Evolutionary conservation across 2,888 invertebrate species (phyloP).

Genomic region (Escarpia spicata): DNA sequence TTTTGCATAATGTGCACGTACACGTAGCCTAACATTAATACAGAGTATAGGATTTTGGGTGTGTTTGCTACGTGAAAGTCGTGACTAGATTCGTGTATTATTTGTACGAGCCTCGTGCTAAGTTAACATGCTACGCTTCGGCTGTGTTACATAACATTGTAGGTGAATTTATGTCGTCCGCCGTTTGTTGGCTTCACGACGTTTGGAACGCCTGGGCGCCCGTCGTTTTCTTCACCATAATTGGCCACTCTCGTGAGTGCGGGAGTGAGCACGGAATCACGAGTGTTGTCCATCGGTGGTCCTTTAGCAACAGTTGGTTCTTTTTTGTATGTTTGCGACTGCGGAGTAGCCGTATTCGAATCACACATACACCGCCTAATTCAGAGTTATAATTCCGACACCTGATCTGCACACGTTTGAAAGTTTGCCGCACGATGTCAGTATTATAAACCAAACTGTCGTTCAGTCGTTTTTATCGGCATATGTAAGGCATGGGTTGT

Average conservation of each 20-base stretch:
- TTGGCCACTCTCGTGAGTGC: background rate
- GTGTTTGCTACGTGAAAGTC: constrained; percentile 11
- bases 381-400: background rate
- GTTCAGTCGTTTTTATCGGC: constrained; percentile 2
- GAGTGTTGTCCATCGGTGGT: background rate
- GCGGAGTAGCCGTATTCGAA: background rate
- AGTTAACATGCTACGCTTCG: background rate
- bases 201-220: background rate
- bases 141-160: background rate
- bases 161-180: background rate
- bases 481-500: background rate
- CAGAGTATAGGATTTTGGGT: constrained; percentile 13
- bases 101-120: background rate
- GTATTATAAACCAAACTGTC: background rate
- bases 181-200: background rate
- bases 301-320: background rate
- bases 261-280: background rate
- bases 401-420: background rate
- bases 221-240: background rate
- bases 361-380: background rate
- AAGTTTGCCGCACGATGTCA: background rate
- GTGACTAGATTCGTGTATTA: background rate
- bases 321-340: background rate
- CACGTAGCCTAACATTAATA: background rate
- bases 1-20: constrained; percentile 12